Evolutionary conservation across 2,113 vertebrate species (phyloP).

Genomic region (Vidua chalybeata): DNA sequence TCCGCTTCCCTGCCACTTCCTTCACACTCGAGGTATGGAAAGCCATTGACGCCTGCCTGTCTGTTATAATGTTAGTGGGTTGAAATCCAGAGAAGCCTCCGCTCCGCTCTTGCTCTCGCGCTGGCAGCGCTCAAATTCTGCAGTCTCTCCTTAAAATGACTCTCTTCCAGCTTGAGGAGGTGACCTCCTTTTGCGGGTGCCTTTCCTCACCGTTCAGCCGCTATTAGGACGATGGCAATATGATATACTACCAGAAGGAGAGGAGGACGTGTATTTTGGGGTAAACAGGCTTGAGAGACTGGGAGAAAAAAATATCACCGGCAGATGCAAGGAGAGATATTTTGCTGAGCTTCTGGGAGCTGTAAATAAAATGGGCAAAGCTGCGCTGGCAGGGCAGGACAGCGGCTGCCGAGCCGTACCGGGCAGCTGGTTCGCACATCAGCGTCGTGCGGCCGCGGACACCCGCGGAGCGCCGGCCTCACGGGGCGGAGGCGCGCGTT

Average conservation of each 20-base stretch:
- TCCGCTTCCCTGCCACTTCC: conserved; percentile 65
- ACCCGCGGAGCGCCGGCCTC: not conserved
- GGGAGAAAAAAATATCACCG: not conserved
- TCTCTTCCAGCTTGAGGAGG: conserved; percentile 35
- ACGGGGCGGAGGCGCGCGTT: not conserved
- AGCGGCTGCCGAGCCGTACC: not conserved
- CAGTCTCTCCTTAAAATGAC: conserved; percentile 48
- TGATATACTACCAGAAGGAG: not conserved
- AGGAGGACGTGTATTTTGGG: not conserved
- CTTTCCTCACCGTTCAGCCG: conserved; percentile 52
- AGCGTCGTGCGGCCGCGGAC: not conserved
- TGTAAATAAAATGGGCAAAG: not conserved
- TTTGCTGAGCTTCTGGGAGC: not conserved
- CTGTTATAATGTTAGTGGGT: conserved; percentile 66
- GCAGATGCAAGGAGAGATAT: not conserved
- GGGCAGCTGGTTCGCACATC: not conserved
- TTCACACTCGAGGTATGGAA: conserved; percentile 66
- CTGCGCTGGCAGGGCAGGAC: not conserved
- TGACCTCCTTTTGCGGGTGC: conserved; percentile 49
- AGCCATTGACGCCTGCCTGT: conserved; percentile 78
- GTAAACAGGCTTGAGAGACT: not conserved
- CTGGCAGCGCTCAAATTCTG: conserved; percentile 62
- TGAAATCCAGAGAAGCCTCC: conserved; percentile 61
- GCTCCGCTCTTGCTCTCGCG: conserved; percentile 55
- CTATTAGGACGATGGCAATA: conserved; percentile 43